phyloP scores from a whole-genome alignment of 2,888 invertebrate genomes.

The Troglohyphantes excavatus region DNA sequence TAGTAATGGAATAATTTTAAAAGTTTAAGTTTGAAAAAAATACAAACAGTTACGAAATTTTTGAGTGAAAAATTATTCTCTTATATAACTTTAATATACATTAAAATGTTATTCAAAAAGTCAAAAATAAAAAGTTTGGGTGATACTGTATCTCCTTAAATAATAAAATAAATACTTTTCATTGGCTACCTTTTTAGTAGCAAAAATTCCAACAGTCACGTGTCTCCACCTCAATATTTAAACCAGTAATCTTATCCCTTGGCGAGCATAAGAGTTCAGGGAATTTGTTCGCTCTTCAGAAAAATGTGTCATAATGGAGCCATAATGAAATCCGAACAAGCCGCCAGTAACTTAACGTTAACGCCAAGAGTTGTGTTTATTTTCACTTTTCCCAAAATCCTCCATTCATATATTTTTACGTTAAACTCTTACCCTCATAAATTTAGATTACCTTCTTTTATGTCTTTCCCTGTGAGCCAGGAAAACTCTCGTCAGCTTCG shows the following conservation, averaged over 20 bases:
- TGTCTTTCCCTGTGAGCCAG: not conserved
- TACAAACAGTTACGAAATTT: too few species aligned
- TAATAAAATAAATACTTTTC: too few species aligned
- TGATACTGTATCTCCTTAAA: too few species aligned
- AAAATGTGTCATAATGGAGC: not conserved
- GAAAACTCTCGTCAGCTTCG: not conserved
- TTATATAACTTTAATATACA: too few species aligned
- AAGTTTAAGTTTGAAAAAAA: too few species aligned
- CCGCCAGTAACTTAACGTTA: not conserved
- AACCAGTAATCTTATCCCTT: not conserved
- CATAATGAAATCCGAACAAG: constrained; percentile 1
- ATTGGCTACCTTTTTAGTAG: too few species aligned
- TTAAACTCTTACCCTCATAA: constrained; percentile 2
- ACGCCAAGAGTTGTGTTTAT: not conserved
- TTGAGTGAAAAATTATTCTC: too few species aligned
- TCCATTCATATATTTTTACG: not conserved
- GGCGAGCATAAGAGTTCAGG: not conserved
- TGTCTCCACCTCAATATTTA: not conserved
- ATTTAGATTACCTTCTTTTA: constrained; percentile 3
- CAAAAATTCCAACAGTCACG: too few species aligned
- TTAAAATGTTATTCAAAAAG: too few species aligned
- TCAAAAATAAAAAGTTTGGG: too few species aligned
- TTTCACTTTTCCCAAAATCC: not conserved
- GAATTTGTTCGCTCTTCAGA: not conserved
- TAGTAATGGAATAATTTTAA: too few species aligned